These are phyloP conservation scores for Hermetia illucens DNA, from an alignment of 1,140 invertebrate genomes.

Conservation along the genomic window DNA sequence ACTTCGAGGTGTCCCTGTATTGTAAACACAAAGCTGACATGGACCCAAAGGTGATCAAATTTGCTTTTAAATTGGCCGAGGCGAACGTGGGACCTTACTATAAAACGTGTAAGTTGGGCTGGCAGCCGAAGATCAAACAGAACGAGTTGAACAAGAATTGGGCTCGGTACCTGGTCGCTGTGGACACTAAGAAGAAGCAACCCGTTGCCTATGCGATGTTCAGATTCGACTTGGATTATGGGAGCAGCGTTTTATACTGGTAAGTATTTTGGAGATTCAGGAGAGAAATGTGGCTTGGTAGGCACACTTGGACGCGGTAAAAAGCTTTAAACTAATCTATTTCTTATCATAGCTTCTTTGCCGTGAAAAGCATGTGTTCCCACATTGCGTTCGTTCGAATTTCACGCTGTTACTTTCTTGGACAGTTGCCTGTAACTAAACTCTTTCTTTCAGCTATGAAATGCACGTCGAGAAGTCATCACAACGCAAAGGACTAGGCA, in stretches of 20 bases:
- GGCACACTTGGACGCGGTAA: neutral
- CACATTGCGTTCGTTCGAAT: no score
- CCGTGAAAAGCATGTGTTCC: no score
- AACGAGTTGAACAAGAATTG: slow-evolving; percentile 47
- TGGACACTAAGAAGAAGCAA: slow-evolving; percentile 28
- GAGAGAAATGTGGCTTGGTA: neutral
- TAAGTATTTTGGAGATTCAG: slow-evolving; percentile 22
- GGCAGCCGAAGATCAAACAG: slow-evolving; percentile 46
- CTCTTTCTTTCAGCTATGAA: slow-evolving; percentile 53
- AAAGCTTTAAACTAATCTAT: neutral
- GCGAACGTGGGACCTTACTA: slow-evolving; percentile 48
- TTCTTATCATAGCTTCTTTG: neutral
- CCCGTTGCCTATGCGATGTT: slow-evolving; percentile 62
- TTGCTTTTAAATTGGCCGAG: slow-evolving; percentile 48
- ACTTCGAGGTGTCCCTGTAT: neutral
- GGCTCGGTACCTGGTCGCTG: slow-evolving; percentile 48
- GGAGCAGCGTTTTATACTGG: slow-evolving; percentile 66
- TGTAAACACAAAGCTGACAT: slow-evolving; percentile 21
- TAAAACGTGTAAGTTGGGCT: slow-evolving; percentile 41
- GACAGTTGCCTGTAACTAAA: no score
- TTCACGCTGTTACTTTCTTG: no score
- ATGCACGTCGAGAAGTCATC: slow-evolving; percentile 54
- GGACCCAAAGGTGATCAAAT: slow-evolving; percentile 32
- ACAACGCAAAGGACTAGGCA: slow-evolving; percentile 59
- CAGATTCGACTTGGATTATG: slow-evolving; percentile 68